Base-by-base conservation (phyloP, 2,797 vertebrate genomes). In the Loris lydekkerianus region DNA sequence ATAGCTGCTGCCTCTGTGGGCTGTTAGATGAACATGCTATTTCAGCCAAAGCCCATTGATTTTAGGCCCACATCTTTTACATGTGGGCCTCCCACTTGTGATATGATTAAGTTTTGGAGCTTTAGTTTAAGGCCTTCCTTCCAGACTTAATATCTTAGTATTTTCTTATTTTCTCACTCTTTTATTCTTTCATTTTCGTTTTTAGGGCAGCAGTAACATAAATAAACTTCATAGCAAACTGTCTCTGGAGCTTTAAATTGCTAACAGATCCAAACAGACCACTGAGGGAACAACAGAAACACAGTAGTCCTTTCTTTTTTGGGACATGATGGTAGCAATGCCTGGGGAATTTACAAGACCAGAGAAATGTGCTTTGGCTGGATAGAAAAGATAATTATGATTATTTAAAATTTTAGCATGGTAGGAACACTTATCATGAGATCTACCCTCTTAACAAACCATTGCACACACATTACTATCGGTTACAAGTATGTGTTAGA, bases 261-360 rank as follows among this genome's bases (percentile, higher is more conserved):
- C 83, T 96, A 91, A 83, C 75, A 94, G 72, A 81, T 43, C 75
- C 76, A n/a, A 86, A 81, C 10, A 65, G 84, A 46, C 94, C 86
- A 0, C 86, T 96, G 87, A 90, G 82, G 93, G 96, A 14, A 67
- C 65, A 21, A 10, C 0, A 25, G 46, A 25, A 0, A 61, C 92
- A 72, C 37, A 31, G 27, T 7, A 83, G 80, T 27, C 94, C 90
- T 90, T 75, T 96, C 95, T 95, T 83, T 80, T 93, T 97, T 72
- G 83, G 89, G 76, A 14, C 29, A n/a, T 1, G 8, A 27, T 93
- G 89, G 94, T 80, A 43, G 63, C 77, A 91, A 4, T 85, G 73
- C 21, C 3, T 81, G 2, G 0, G 10, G 37, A 85, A 60, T 92
- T 94, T 93, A 88, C 83, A 92, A 5, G 7, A 0, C 5, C 60